Evolutionary conservation across 2,888 invertebrate genomes (phyloP).

Genomic region (Erynnis tages): DNA sequence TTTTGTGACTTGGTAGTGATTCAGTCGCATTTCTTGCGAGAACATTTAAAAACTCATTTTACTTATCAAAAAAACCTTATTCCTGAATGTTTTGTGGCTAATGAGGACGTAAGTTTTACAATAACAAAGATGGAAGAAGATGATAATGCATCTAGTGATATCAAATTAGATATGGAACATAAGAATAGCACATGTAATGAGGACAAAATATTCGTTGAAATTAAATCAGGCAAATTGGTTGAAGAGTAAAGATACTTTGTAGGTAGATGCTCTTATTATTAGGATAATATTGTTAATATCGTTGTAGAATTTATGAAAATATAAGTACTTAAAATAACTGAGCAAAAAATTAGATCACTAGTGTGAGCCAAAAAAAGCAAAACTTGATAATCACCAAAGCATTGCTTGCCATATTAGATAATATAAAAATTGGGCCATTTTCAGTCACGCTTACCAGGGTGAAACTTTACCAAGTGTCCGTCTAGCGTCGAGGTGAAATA

Average conservation of each 20-base stretch:
- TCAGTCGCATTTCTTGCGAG: constrained; percentile 87
- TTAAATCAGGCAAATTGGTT: constrained; percentile 65
- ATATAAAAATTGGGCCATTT: constrained; percentile 56
- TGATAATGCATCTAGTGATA: constrained; percentile 54
- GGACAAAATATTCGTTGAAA: constrained; percentile 67
- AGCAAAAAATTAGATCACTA: constrained; percentile 33
- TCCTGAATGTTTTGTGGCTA: constrained; percentile 83
- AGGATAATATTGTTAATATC: too few relatives aligned
- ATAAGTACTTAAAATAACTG: constrained; percentile 7
- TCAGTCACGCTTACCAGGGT: constrained; percentile 27
- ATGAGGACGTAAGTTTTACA: constrained; percentile 81
- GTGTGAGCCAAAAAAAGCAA: constrained; percentile 49
- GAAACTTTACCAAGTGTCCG: constrained; percentile 1
- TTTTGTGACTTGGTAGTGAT: constrained; percentile 91
- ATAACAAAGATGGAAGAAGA: constrained; percentile 72
- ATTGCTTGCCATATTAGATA: constrained; percentile 78
- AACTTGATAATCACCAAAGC: constrained; percentile 73
- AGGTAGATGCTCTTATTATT: too few relatives aligned
- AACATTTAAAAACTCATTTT: constrained; percentile 91
- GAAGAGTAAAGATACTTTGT: constrained; percentile 50
- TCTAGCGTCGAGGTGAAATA: too few relatives aligned
- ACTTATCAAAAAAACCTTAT: constrained; percentile 76
- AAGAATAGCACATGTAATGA: constrained; percentile 50
- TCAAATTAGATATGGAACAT: constrained; percentile 60
- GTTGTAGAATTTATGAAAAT: too few relatives aligned